Conservation (phyloP, 2,888 invertebrate genomes). For the Gymnoscelis rufifasciata region DNA sequence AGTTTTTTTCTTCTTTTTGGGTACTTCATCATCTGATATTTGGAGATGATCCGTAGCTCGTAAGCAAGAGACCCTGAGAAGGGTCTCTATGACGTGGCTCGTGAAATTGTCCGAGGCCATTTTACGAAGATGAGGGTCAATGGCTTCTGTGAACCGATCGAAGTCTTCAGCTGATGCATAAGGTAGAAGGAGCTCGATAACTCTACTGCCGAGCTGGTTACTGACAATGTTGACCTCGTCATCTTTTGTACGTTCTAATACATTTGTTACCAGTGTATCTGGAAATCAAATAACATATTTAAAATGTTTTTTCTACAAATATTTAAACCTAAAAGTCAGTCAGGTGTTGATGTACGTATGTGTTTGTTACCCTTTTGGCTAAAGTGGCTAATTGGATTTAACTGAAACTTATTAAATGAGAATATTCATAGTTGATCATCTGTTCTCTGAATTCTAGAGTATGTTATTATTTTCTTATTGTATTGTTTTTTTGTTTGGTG, state of each 20-base stretch:
- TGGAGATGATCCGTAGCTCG: conserved; percentile 68
- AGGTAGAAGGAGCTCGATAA: conserved; percentile 86
- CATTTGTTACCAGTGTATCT: conserved; percentile 86
- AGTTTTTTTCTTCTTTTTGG: conserved; percentile 49
- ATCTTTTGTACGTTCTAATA: conserved; percentile 83
- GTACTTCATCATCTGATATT: conserved; percentile 32
- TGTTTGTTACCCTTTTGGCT: too few species aligned
- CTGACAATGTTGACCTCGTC: conserved; percentile 85
- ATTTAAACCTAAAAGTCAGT: too few species aligned
- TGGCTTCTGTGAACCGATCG: conserved; percentile 80
- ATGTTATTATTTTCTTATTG: too few species aligned
- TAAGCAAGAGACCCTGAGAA: conserved; percentile 78
- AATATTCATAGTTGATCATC: too few species aligned
- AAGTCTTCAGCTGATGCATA: conserved; percentile 82
- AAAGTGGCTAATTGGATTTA: too few species aligned
- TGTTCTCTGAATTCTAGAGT: too few species aligned
- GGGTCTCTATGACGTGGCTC: conserved; percentile 87
- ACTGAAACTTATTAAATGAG: too few species aligned
- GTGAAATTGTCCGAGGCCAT: conserved; percentile 87
- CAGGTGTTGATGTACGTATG: too few species aligned
- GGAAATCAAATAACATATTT: too few species aligned
- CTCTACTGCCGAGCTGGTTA: conserved; percentile 89
- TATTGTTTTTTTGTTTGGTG: too few species aligned
- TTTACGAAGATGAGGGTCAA: conserved; percentile 83
- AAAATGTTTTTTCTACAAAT: too few species aligned